Base-by-base conservation (phyloP, 2,113 vertebrate species). In the Cyprinodon brontotheroides region DNA sequence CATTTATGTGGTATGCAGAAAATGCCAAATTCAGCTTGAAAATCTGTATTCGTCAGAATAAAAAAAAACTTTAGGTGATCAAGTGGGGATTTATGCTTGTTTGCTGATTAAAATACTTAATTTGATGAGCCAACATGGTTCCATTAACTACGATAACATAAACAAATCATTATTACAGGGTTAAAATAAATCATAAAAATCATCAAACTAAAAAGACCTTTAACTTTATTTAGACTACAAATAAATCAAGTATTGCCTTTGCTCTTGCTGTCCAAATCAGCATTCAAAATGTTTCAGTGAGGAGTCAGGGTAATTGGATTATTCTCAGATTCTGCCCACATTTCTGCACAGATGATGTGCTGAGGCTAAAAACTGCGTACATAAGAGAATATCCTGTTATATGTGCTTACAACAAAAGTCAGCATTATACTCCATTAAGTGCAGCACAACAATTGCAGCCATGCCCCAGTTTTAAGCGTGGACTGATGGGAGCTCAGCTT, bases 401-500 rank as follows among this genome's bases (percentile, higher is more conserved):
- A 22, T 79, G 67, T 65, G 9, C 80, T 85, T 70, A 81, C 81
- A 67, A 75, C 63, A 61, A 77, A 81, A 85, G 75, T 83, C 83
- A 70, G 75, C 74, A 74, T 68, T 77, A 70, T 79, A 73, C 47
- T 5, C 39, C 38, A 53, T 22, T 68, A 79, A 86, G 78, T 6
- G 53, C 77, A 68, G 70, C 70, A 84, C 76, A 85, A 89, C 84
- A 88, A 82, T 82, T 64, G 76, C 73, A 75, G 81, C 67, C 62
- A 14, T 86, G 84, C 48, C 81, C 88, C 81, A 88, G 83, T 86
- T 85, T 63, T 77, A 37, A 78, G 74, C 74, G 39, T 65, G 61
- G 71, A 79, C 69, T 74, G 83, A 84, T 78, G 82, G 82, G 77
- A 86, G 77, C 62, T 70, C 62, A 69, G 82, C 86, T 87, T 83